Evolutionary conservation across 2,113 vertebrate species (phyloP), one percentile per base, ranked within the genome.

Genomic region (Melanostigma gelatinosum): DNA sequence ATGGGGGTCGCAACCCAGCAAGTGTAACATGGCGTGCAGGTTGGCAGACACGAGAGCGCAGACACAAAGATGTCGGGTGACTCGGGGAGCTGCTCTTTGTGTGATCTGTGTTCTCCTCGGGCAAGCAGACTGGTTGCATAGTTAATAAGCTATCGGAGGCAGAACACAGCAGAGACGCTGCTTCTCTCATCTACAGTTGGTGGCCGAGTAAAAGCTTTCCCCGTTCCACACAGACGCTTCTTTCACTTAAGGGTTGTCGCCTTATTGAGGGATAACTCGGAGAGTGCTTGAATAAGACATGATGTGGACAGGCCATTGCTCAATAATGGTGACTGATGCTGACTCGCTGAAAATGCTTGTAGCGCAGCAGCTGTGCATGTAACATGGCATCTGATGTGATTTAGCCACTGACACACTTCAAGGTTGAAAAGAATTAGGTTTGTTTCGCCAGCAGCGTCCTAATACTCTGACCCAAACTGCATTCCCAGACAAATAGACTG

Each of bases 81-180:
- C 74, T 85, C 71, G 12, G 80, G 27, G 81, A 83, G 85, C 52
- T 65, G 75, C 74, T 85, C 85, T 92, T 90, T 91, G 87, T 90
- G 77, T 61, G 69, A 77, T 85, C 8, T 60, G 77, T 42, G 77
- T 1, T 78, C 44, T 57, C 72, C 69, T 36, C 57, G 1, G 55
- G 75, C 78, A 69, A 55, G 75, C 78, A 66, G 67, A 63, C 72
- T 65, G 79, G 69, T 40, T 77, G 85, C 76, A 88, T 55, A 74
- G 75, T 58, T 88, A 89, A 89, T 86, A 84, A 79, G 78, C 70
- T n/a, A 18, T 69, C 48, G 15, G 70, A 76, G 60, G 75, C 68
- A 77, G 24, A 72, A 71, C 58, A 10, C 7, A 7, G 60, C 40
- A 0, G 77, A 0, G 77, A 67, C 10, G n/a, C 57, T 1, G 0